phyloP scores from a whole-genome alignment of 2,797 vertebrate genomes.

The Pachyuromys duprasi region DNA sequence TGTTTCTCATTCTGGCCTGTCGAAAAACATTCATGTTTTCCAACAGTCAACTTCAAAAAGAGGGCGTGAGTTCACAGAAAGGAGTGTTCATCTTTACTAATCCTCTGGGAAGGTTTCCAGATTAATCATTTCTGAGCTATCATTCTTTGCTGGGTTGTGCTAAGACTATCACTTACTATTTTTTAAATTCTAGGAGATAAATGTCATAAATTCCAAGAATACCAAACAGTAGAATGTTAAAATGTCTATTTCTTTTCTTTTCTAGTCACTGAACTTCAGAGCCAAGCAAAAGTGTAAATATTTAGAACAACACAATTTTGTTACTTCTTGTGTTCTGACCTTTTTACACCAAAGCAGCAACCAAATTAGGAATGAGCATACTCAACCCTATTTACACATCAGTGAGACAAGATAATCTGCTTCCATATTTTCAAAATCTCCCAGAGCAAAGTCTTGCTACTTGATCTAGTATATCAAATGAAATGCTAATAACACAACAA shows the following conservation, averaged over 20 bases:
- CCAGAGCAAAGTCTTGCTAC: not conserved
- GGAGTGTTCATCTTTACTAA: slow-evolving; percentile 75
- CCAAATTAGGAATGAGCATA: not conserved
- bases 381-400: not conserved
- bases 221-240: slow-evolving; percentile 72
- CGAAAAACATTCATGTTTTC: slow-evolving; percentile 67
- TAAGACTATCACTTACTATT: slow-evolving; percentile 77
- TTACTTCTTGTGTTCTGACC: not conserved
- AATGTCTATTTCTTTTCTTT: slow-evolving; percentile 33
- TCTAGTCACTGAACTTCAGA: slow-evolving; percentile 33
- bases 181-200: slow-evolving; percentile 76
- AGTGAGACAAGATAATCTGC: not conserved
- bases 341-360: slow-evolving; percentile 35
- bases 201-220: slow-evolving; percentile 76
- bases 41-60: slow-evolving; percentile 76
- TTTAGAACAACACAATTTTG: not conserved
- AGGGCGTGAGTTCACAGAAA: slow-evolving; percentile 74
- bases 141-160: slow-evolving; percentile 70
- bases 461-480: slow-evolving; percentile 12
- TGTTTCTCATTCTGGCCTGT: slow-evolving; percentile 74
- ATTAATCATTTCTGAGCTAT: slow-evolving; percentile 74
- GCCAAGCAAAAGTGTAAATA: not conserved
- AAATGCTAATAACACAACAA: slow-evolving; percentile 1
- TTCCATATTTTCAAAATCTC: not conserved
- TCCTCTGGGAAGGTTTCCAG: slow-evolving; percentile 67